Conservation (phyloP, 2,888 invertebrate genomes). For the Trachelus iudaicus region DNA sequence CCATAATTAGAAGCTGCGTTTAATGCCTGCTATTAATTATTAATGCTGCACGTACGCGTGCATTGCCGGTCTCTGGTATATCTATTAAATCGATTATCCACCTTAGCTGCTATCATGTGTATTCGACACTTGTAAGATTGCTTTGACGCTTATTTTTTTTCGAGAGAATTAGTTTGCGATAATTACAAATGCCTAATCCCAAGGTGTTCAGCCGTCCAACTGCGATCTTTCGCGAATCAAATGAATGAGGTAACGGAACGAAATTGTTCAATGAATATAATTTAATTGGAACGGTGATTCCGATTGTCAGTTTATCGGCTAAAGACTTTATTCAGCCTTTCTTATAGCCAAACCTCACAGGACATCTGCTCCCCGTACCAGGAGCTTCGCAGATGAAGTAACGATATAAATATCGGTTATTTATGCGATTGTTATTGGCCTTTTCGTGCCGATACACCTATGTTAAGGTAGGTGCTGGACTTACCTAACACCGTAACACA, state of each 20-base stretch:
- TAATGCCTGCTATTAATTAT: conserved; percentile 40
- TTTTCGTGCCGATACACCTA: too few relatives aligned
- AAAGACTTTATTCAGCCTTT: not conserved
- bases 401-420: conserved; percentile 3
- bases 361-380: conserved; percentile 1
- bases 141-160: not conserved
- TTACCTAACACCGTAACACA: not conserved
- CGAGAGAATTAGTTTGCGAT: not conserved
- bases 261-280: not conserved
- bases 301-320: not conserved
- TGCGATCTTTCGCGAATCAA: not conserved
- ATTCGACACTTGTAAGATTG: not conserved
- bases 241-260: not conserved
- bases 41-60: conserved; percentile 18
- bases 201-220: too few relatives aligned
- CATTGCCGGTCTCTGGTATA: not conserved
- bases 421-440: not conserved
- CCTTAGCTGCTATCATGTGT: not conserved
- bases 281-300: not conserved
- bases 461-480: not conserved
- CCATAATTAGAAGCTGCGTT: conserved; percentile 36
- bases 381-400: not conserved
- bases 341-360: not conserved
- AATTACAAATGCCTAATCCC: not conserved
- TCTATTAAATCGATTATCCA: not conserved